Conservation (phyloP, 23 tunicate genomes). For the Halocynthia roretzi region DNA sequence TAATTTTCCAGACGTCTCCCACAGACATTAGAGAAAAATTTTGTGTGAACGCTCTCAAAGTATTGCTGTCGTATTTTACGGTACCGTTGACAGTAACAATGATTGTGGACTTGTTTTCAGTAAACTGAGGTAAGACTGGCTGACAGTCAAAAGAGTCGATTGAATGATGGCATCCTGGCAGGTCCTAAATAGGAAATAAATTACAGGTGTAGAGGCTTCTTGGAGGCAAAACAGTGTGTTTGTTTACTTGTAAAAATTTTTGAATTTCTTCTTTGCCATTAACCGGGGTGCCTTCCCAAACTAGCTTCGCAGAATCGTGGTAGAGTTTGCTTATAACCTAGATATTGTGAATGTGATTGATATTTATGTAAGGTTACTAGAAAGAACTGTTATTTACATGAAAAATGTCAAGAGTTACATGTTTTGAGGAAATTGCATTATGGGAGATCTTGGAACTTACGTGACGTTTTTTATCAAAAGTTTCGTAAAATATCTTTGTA, state of each 20-base stretch:
- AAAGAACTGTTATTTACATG: not conserved
- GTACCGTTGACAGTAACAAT: constrained; percentile 71
- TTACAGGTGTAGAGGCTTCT: not conserved
- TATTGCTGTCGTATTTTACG: constrained; percentile 77
- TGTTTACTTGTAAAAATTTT: constrained; percentile 58
- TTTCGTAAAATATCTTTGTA: constrained; percentile 54
- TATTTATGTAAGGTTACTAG: not conserved
- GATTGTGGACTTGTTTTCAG: constrained; percentile 56
- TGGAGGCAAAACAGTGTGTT: not conserved
- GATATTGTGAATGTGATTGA: constrained; percentile 1
- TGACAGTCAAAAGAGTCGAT: constrained; percentile 81
- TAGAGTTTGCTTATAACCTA: constrained; percentile 73
- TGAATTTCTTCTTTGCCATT: constrained; percentile 51
- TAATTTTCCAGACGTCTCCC: constrained; percentile 68
- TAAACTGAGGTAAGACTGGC: constrained; percentile 61
- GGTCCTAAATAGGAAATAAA: constrained; percentile 40
- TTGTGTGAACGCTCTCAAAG: constrained; percentile 61
- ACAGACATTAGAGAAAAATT: constrained; percentile 62
- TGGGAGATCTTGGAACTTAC: constrained; percentile 22
- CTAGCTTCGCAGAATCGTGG: constrained; percentile 70
- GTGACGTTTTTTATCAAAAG: constrained; percentile 74
- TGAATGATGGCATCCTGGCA: constrained; percentile 60
- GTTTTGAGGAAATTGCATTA: not conserved
- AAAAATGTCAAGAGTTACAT: not conserved
- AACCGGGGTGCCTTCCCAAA: constrained; percentile 79